Evolutionary conservation across 2,797 vertebrate species (phyloP).

Genomic region (Fistularia tabacaria): DNA sequence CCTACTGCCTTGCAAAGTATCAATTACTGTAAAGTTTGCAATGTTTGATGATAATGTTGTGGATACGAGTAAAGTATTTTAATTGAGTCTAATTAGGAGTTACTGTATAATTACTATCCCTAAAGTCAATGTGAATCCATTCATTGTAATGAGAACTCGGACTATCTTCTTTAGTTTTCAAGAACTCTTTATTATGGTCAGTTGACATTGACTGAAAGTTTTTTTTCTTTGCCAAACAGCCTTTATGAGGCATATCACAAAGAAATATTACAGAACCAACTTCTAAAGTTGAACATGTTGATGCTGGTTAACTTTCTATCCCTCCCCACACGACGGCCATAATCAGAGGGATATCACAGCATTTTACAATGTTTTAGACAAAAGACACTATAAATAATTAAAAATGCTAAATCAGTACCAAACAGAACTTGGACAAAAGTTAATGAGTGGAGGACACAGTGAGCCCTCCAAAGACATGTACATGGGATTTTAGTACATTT

Average conservation of each 20-base stretch:
- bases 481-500: conserved; percentile 39
- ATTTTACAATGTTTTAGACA: conserved; percentile 19
- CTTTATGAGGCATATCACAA: conserved; percentile 15
- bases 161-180: conserved; percentile 11
- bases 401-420: conserved; percentile 9
- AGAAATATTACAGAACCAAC: conserved; percentile 43
- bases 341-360: conserved; percentile 23
- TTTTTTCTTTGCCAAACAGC: conserved; percentile 21
- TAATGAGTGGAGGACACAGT: neutral
- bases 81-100: too few relatives aligned
- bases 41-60: too few relatives aligned
- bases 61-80: too few relatives aligned
- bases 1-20: too few relatives aligned
- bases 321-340: conserved; percentile 10
- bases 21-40: too few relatives aligned
- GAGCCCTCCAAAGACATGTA: neutral
- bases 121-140: too few relatives aligned
- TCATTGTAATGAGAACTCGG: too few relatives aligned
- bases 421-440: conserved; percentile 7
- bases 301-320: conserved; percentile 15
- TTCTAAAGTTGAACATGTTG: conserved; percentile 54
- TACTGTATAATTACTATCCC: too few relatives aligned
- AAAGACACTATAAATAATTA: conserved; percentile 14
- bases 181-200: conserved; percentile 31
- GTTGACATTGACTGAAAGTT: conserved; percentile 40